Base-by-base conservation (phyloP, 2,888 invertebrate species). In the Lochmaea crataegi region DNA sequence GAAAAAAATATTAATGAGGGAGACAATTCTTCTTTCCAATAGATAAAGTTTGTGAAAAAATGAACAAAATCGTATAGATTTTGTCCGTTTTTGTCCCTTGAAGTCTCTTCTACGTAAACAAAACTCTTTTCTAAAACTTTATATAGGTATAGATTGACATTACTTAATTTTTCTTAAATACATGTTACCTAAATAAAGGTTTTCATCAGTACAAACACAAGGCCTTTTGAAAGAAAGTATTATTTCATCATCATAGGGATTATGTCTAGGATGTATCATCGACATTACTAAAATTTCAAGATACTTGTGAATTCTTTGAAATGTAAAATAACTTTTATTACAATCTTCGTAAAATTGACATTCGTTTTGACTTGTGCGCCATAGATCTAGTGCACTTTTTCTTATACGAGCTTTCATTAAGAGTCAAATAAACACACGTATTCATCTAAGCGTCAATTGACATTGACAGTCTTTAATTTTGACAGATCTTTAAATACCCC, bases 71-170 rank as follows among this genome's bases (percentile, higher is more conserved):
- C 10, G 41, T 58, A 1, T 58, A 84, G 10, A 84, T 80, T 26
- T 81, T 78, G 75, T 83, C 82, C 70, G 38, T 77, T 78, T 73
- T 77, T 79, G 48, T 83, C 83, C 53, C 74, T 57, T 61, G 57
- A 41, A 14, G 81, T 80, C 22, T 81, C 81, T 77, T 84, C 83
- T 4, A 81, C 79, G 65, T 80, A 82, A 67, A 82, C 81, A 51
- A 81, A 78, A 58, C 73, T 77, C 68, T 75, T 81, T 16, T 80
- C 80, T 75, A 57, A 22, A 74, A 76, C 26, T 48, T n/a, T 53
- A 38, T n/a, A n/a, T 53, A 38, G 22, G 2, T 16, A 14, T 32
- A 53, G 38, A 32, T 58, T 26, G 10, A 11, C 11, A 51, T 0
- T 53, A 51, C 48, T 32, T 18, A 41, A 18, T 63, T 18, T 65